Evolutionary conservation across 2,797 vertebrate genomes (phyloP), one percentile per base, ranked within the genome.

Genomic region (Tenualosa ilisha): DNA sequence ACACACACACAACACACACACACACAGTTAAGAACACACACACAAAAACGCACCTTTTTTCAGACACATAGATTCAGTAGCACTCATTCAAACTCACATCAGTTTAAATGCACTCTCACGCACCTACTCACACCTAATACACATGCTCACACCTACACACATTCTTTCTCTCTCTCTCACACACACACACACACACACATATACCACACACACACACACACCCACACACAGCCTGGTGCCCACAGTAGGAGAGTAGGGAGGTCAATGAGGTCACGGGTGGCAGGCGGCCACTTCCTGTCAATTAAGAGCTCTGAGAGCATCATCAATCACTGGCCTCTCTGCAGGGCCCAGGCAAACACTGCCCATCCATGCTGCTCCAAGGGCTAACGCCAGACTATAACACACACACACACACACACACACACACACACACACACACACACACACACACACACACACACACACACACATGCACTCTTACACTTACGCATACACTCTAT

Each of bases 221-320:
- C 59, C 84, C 88, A 89, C 88, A 81, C 88, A 88, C 85, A 81
- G 89, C 91, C 90, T 88, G 90, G 88, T 92, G 91, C 90, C 88
- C 88, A 91, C 91, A 89, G 31, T 15, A 22, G 31, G 79, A 37
- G 79, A 61, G 17, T 85, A 86, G 15, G 31, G 0, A 88, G 90
- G 92, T 93, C 89, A 89, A 88, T 46, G 86, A 90, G 94, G 92
- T 93, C 90, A 90, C 87, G 88, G 91, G 92, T 87, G 63, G 88
- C 84, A 91, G 91, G 90, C 87, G 89, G 92, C 88, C 90, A 91
- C 93, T 94, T 94, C 94, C 94, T 93, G 91, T 92, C 92, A 91
- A 93, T 94, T 92, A 93, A 89, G 88, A 89, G 86, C 85, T 88
- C 81, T 40, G 91, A 89, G 85, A 12, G 68, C 85, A 88, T 92